phyloP scores from a whole-genome alignment of 2,888 invertebrate genomes.

The Emmelina monodactyla region DNA sequence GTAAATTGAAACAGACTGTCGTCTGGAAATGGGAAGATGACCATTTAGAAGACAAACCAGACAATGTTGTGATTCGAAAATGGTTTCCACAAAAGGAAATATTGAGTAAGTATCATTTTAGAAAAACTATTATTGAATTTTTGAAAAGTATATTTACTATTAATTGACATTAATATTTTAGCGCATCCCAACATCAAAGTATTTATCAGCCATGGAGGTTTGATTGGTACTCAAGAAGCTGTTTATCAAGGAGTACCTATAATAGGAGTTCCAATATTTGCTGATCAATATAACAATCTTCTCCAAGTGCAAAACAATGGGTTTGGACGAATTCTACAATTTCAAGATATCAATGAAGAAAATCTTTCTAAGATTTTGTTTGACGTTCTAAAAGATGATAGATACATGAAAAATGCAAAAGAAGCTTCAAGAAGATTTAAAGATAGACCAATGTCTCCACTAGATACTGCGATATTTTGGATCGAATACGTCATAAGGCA shows the following conservation, averaged over 20 bases:
- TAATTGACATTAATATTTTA: slow-evolving; percentile 18
- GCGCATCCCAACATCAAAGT: slow-evolving; percentile 66
- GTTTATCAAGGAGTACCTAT: slow-evolving; percentile 18
- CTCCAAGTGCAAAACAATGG: background rate
- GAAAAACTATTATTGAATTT: too few relatives aligned
- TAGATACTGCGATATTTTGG: slow-evolving; percentile 63
- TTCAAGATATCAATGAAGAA: background rate
- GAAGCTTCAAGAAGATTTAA: slow-evolving; percentile 49
- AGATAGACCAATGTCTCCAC: slow-evolving; percentile 58
- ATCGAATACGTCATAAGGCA: slow-evolving; percentile 65
- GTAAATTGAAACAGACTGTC: slow-evolving; percentile 67
- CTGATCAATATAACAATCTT: background rate
- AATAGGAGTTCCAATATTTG: background rate
- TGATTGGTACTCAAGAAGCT: slow-evolving; percentile 70
- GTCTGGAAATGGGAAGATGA: slow-evolving; percentile 76
- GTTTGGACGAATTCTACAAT: background rate
- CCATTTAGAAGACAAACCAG: slow-evolving; percentile 56
- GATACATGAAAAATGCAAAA: slow-evolving; percentile 12
- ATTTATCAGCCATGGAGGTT: slow-evolving; percentile 73
- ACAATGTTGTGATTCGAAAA: slow-evolving; percentile 64
- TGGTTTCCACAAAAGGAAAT: slow-evolving; percentile 77
- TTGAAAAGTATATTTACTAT: background rate
- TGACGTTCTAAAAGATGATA: background rate
- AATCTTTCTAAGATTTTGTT: background rate
- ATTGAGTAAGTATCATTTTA: slow-evolving; percentile 41